Percentiles rank a stretch among this genome's conserved stretches.
Conservation (phyloP, 1,140 invertebrate genomes). For the Platyura marginata region DNA sequence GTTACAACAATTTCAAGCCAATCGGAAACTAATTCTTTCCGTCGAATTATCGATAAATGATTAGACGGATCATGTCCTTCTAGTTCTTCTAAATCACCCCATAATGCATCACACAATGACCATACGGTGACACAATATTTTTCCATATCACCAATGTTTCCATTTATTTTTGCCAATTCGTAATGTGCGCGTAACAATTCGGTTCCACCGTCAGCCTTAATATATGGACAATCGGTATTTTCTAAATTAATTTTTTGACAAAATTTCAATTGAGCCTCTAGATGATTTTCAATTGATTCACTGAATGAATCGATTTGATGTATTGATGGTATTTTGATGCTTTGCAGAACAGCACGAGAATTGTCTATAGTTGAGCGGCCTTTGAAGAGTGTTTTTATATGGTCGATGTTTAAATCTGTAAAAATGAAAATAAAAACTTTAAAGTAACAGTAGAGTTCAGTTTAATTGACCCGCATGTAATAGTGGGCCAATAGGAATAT, state of each 20-base stretch:
- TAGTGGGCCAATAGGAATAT: neutral
- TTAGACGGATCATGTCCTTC: conserved; percentile 12
- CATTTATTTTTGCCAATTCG: conserved; percentile 24
- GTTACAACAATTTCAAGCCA: conserved; percentile 19
- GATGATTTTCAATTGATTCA: conserved; percentile 25
- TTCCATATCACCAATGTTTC: conserved; percentile 14
- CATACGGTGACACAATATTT: conserved; percentile 42
- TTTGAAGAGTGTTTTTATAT: neutral
- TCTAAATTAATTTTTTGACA: conserved; percentile 20
- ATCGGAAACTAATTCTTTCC: conserved; percentile 18
- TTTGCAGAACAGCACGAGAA: conserved; percentile 9
- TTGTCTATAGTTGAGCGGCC: neutral
- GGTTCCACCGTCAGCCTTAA: conserved; percentile 19
- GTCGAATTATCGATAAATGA: conserved; percentile 17
- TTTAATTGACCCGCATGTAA: too few relatives aligned
- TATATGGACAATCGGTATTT: conserved; percentile 27
- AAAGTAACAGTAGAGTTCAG: too few relatives aligned
- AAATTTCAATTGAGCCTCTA: conserved; percentile 28
- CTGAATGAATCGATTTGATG: conserved; percentile 10
- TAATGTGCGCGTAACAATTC: conserved; percentile 29
- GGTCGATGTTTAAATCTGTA: neutral
- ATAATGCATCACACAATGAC: conserved; percentile 63
- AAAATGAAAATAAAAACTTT: conserved; percentile 4
- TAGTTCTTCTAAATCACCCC: conserved; percentile 45
- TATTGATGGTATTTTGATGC: conserved; percentile 14